phyloP scores from a whole-genome alignment of 1,140 invertebrate genomes.

The Drosophila nannoptera region DNA sequence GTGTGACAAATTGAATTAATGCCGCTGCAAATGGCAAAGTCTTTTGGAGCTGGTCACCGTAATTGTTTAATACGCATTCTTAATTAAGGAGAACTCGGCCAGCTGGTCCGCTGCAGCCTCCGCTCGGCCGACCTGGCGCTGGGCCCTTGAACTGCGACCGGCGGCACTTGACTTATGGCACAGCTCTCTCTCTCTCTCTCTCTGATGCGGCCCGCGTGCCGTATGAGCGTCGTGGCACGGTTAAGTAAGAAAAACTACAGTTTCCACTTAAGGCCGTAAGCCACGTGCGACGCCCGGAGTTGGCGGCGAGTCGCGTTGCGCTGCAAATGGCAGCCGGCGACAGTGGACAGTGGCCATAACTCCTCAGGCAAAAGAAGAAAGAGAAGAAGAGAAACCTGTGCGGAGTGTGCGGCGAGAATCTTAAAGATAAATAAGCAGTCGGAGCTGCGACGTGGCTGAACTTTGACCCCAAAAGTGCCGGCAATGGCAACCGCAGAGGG shows the following conservation, averaged over 20 bases:
- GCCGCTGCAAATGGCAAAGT: slow-evolving; percentile 66
- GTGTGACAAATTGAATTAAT: slow-evolving; percentile 79
- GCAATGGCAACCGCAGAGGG: slow-evolving; percentile 19
- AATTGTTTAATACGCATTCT: slow-evolving; percentile 74
- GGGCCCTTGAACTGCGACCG: slow-evolving; percentile 64
- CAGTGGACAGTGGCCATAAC: slow-evolving; percentile 64
- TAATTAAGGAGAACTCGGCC: slow-evolving; percentile 45
- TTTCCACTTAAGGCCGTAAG: slow-evolving; percentile 65
- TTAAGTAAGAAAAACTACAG: slow-evolving; percentile 77
- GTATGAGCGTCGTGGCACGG: slow-evolving; percentile 45
- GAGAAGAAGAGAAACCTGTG: too few relatives aligned
- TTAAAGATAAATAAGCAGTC: slow-evolving; percentile 78
- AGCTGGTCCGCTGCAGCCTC: background rate
- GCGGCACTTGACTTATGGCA: slow-evolving; percentile 73
- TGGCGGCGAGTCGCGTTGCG: slow-evolving; percentile 20
- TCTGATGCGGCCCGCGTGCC: slow-evolving; percentile 51
- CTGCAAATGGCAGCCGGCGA: slow-evolving; percentile 66
- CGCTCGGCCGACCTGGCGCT: slow-evolving; percentile 24
- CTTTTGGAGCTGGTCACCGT: slow-evolving; percentile 49
- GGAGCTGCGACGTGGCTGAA: slow-evolving; percentile 45
- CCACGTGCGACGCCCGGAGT: slow-evolving; percentile 41
- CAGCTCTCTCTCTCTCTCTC: too few relatives aligned
- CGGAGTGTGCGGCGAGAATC: slow-evolving; percentile 67
- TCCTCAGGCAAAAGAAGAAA: too few relatives aligned
- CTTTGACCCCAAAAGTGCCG: slow-evolving; percentile 66